A percentile compares a stretch with the other conserved stretches of the same genome.
Conservation (phyloP, 2,113 vertebrate genomes). For the Physeter macrocephalus region DNA sequence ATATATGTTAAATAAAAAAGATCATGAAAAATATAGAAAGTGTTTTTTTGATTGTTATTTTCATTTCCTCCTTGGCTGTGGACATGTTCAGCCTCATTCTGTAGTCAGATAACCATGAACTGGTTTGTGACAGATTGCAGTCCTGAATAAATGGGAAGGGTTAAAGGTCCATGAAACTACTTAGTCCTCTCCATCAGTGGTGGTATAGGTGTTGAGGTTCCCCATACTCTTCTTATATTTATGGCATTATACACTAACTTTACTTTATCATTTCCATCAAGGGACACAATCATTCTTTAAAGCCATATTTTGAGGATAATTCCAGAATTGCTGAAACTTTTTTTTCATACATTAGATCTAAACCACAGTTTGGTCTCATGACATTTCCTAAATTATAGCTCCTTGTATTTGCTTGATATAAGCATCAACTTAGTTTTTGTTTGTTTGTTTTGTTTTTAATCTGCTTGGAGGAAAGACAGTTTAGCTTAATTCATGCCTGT, state of each 20-base stretch:
- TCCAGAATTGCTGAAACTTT: background rate
- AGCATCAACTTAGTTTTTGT: background rate
- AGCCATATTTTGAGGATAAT: background rate
- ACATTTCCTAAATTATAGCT: background rate
- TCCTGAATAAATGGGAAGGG: background rate
- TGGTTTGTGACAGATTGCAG: background rate
- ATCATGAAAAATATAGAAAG: constrained; percentile 26
- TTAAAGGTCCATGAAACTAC: background rate
- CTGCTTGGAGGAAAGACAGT: background rate
- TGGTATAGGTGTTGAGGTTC: too few species aligned
- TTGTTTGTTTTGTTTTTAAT: background rate
- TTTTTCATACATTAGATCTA: background rate
- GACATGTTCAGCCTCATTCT: background rate
- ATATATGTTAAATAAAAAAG: constrained; percentile 81
- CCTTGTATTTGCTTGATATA: background rate
- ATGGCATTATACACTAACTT: background rate
- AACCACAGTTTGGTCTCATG: background rate
- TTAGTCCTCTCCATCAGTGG: background rate
- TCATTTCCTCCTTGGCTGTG: constrained; percentile 1
- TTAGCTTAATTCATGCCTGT: background rate
- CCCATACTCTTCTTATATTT: background rate
- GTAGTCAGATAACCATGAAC: background rate
- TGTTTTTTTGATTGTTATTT: constrained; percentile 9
- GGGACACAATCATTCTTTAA: background rate
- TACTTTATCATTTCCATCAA: background rate